Conservation (phyloP, 2,113 vertebrate species). For the Nothoprocta perdicaria region DNA sequence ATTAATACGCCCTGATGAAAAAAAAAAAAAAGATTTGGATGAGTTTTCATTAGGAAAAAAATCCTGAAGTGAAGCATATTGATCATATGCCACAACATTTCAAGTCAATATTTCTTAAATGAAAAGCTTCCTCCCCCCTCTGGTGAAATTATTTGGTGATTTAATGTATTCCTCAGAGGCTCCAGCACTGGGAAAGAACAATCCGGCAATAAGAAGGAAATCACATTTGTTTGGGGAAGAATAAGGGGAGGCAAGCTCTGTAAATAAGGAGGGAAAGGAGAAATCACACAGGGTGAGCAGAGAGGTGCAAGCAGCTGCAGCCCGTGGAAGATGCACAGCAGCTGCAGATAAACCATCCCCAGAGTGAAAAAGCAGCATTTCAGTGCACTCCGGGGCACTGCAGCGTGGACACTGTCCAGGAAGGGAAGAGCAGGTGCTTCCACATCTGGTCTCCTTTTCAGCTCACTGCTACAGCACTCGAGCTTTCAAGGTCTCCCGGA, state of each 20-base stretch:
- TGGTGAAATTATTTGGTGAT: not conserved
- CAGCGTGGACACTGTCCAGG: not conserved
- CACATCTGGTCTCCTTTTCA: not conserved
- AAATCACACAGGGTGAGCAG: not conserved
- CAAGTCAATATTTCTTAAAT: not conserved
- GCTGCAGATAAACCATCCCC: not conserved
- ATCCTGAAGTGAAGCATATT: not conserved
- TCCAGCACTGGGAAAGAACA: not conserved
- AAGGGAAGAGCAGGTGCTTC: not conserved
- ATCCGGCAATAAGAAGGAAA: not conserved
- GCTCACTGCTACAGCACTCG: not conserved
- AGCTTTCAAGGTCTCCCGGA: not conserved
- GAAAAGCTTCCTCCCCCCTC: not conserved
- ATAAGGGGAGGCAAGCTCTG: not conserved
- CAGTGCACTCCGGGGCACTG: not conserved
- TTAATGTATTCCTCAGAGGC: not conserved
- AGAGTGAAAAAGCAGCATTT: not conserved
- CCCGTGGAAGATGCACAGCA: accelerated
- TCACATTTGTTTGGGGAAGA: not conserved
- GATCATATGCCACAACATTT: accelerated
- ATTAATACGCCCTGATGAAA: not conserved
- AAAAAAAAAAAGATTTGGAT: not conserved
- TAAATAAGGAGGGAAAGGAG: not conserved
- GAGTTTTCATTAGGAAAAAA: not conserved
- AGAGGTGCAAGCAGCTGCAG: not conserved